These are phyloP conservation scores for Hormaphis cornu DNA, from an alignment of 1,140 invertebrate genomes.

Conservation along the genomic window DNA sequence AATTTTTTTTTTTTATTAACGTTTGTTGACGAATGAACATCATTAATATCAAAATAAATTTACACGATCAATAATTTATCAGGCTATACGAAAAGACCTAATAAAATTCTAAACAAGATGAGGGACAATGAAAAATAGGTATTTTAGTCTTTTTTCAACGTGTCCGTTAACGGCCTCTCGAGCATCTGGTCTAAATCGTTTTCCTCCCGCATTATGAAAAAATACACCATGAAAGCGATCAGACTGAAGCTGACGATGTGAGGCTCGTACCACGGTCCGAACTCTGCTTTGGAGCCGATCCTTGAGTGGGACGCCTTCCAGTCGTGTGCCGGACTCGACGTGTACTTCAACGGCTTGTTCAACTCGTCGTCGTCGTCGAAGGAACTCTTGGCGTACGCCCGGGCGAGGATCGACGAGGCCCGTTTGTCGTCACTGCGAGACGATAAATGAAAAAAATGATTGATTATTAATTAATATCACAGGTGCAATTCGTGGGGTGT, in stretches of 20 bases:
- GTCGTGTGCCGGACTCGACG: neutral
- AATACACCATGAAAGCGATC: neutral
- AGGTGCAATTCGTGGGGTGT: too few species aligned
- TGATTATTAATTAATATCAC: neutral
- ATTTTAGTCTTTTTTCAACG: neutral
- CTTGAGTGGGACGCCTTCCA: neutral
- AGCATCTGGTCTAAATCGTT: neutral
- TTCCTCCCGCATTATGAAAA: neutral
- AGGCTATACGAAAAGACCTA: neutral
- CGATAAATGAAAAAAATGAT: neutral
- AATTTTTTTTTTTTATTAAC: too few species aligned
- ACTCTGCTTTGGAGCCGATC: neutral
- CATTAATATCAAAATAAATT: neutral
- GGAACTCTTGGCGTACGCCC: neutral
- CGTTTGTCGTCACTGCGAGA: neutral
- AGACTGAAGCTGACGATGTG: neutral
- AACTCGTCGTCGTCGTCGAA: neutral
- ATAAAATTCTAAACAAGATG: neutral
- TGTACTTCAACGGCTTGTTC: neutral
- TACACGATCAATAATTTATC: neutral
- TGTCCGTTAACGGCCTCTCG: neutral
- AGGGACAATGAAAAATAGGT: neutral
- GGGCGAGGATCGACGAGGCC: neutral
- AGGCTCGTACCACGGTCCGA: conserved; percentile 9
- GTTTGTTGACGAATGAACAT: neutral